phyloP scores from a whole-genome alignment of 2,113 vertebrate species.

The Silurus glanis region DNA sequence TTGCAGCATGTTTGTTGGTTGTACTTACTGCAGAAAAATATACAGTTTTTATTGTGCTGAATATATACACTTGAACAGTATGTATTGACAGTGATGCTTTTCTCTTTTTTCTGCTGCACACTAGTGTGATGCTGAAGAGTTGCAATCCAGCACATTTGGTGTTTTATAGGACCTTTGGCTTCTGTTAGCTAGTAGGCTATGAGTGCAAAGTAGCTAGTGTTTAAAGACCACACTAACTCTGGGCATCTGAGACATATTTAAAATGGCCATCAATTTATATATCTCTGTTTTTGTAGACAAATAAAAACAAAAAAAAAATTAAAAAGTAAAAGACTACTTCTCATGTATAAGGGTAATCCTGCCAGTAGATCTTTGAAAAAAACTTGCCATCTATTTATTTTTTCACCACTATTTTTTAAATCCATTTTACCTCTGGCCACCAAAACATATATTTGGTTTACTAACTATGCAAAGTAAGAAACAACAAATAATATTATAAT shows the following conservation, averaged over 20 bases:
- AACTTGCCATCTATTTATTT: background rate
- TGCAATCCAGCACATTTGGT: background rate
- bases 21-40: background rate
- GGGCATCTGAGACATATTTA: background rate
- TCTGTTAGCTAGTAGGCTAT: background rate
- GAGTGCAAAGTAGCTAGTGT: no score
- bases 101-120: background rate
- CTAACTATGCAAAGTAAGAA: background rate
- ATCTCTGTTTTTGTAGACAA: background rate
- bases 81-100: no score
- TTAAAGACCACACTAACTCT: no score
- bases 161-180: background rate
- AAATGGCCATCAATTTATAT: background rate
- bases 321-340: background rate
- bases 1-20: background rate
- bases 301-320: background rate
- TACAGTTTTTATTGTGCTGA: background rate
- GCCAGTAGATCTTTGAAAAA: background rate
- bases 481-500: background rate
- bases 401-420: background rate
- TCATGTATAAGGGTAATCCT: background rate
- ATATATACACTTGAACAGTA: background rate
- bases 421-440: background rate
- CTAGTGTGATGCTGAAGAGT: slow-evolving; percentile 7
- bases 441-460: background rate